Evolutionary conservation across 2,888 invertebrate genomes (phyloP).

Genomic region (Microctonus hyperodae): DNA sequence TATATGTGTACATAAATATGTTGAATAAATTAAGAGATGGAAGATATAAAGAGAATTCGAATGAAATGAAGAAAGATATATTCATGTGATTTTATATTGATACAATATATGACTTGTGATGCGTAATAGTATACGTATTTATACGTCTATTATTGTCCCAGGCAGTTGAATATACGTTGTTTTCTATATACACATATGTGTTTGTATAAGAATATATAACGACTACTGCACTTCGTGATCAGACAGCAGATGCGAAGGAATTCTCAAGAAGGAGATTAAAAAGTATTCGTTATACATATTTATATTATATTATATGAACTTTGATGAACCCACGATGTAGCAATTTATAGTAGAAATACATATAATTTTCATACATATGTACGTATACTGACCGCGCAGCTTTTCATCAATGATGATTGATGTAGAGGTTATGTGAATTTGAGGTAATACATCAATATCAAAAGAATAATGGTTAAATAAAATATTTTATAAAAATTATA

Average conservation of each 20-base stretch:
- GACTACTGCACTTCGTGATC: slow-evolving; percentile 34
- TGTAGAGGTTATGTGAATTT: too few species aligned
- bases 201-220: slow-evolving; percentile 33
- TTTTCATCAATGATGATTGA: too few species aligned
- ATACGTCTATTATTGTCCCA: neutral
- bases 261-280: slow-evolving; percentile 37
- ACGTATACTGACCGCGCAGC: too few species aligned
- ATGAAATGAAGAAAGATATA: slow-evolving; percentile 18
- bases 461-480: too few species aligned
- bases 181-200: neutral
- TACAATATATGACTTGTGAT: slow-evolving; percentile 3
- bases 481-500: too few species aligned
- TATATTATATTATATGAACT: too few species aligned
- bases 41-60: neutral
- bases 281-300: slow-evolving; percentile 18
- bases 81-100: slow-evolving; percentile 16
- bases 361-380: too few species aligned
- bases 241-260: slow-evolving; percentile 39
- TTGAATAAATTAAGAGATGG: slow-evolving; percentile 1
- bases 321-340: too few species aligned
- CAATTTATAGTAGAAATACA: too few species aligned
- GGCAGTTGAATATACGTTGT: neutral
- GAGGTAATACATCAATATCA: too few species aligned
- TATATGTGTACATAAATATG: slow-evolving; percentile 12
- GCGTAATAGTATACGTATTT: neutral